Evolutionary conservation across 2,888 invertebrate genomes (phyloP).

Genomic region (Cantharis nigra): DNA sequence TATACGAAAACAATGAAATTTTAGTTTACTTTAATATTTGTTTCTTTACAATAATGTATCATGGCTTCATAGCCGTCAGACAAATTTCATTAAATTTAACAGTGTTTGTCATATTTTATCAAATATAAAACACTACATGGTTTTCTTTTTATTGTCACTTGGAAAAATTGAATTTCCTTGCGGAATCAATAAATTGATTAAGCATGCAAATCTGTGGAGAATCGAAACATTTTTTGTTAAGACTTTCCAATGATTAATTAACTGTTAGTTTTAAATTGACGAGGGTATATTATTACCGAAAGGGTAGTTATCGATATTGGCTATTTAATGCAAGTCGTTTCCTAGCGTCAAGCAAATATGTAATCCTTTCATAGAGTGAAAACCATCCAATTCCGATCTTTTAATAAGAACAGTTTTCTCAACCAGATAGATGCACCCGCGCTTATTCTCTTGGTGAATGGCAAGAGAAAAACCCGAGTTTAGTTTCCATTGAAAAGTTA

Average conservation of each 20-base stretch:
- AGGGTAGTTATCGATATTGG: background rate
- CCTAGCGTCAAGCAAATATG: background rate
- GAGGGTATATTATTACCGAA: background rate
- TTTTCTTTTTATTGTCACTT: background rate
- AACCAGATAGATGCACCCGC: background rate
- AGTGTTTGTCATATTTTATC: background rate
- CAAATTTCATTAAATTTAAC: background rate
- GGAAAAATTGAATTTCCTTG: background rate
- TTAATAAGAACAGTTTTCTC: background rate
- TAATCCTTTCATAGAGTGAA: background rate
- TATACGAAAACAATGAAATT: constrained; percentile 12
- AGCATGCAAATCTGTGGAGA: background rate
- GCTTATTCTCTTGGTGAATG: background rate
- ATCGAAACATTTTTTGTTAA: background rate
- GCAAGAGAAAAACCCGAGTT: background rate
- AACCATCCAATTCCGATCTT: background rate
- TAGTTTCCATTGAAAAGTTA: background rate
- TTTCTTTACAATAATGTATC: constrained; percentile 2
- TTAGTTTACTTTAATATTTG: constrained; percentile 12
- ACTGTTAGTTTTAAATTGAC: background rate
- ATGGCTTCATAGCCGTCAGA: background rate
- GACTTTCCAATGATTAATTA: background rate
- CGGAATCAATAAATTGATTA: background rate
- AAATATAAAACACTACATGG: background rate
- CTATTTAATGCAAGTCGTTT: background rate